These are phyloP conservation scores for Mastomys natalensis DNA, from an alignment of 2,113 vertebrate genomes.

Conservation along the genomic window DNA sequence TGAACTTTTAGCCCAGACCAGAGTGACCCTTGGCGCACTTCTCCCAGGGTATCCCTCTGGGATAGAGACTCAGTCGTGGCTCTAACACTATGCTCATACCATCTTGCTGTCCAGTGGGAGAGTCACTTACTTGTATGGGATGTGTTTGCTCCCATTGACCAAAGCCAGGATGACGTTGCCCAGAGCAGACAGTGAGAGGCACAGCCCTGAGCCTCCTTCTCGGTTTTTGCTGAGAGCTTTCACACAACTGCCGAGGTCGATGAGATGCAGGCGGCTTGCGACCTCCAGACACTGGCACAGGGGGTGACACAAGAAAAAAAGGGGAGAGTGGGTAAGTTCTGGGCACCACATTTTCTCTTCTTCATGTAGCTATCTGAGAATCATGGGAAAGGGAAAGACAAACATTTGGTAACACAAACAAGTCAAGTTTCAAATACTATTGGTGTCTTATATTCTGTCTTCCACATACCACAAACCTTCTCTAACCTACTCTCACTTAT, in stretches of 20 bases:
- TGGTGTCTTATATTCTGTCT: background rate
- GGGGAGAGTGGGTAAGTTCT: conserved; percentile 55
- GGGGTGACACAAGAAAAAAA: conserved; percentile 54
- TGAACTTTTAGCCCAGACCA: no score
- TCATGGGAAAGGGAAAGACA: background rate
- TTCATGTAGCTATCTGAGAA: background rate
- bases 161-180: conserved; percentile 98
- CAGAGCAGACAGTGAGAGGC: conserved; percentile 96
- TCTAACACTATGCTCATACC: background rate
- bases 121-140: conserved; percentile 96
- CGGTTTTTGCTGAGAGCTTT: conserved; percentile 92
- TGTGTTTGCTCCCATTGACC: conserved; percentile 99
- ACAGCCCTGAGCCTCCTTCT: conserved; percentile 91
- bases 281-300: conserved; percentile 95
- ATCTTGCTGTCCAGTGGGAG: rapidly evolving
- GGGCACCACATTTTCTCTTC: background rate
- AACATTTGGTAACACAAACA: background rate
- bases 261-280: conserved; percentile 98
- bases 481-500: background rate
- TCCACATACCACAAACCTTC: background rate
- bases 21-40: background rate
- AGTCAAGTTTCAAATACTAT: background rate
- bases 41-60: background rate
- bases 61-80: no score
- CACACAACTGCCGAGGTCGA: conserved; percentile 97